These are phyloP conservation scores for Bucorvus abyssinicus DNA, from an alignment of 2,797 vertebrate species.

Conservation along the genomic window DNA sequence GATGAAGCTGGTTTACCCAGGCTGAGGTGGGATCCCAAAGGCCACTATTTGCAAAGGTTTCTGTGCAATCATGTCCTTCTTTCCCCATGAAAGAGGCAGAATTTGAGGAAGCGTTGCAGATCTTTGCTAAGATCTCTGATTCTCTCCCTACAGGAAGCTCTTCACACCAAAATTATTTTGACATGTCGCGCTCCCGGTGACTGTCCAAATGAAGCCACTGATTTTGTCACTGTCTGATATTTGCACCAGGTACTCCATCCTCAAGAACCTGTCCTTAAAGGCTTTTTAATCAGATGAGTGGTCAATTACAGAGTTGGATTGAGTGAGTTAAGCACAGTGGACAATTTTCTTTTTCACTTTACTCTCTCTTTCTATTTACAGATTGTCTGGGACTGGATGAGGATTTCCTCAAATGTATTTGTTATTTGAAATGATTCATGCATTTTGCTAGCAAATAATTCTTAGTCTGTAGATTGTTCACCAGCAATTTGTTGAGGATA, in stretches of 20 bases:
- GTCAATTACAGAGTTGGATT: constrained; percentile 13
- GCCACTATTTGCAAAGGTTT: not conserved
- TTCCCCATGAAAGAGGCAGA: not conserved
- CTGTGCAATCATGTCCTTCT: not conserved
- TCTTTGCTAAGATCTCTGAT: not conserved
- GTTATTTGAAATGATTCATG: constrained; percentile 53
- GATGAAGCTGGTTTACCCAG: not conserved
- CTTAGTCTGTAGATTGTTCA: constrained; percentile 26
- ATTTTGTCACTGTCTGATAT: constrained; percentile 5
- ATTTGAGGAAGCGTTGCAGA: not conserved
- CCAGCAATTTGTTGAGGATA: constrained; percentile 37
- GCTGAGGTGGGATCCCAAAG: not conserved
- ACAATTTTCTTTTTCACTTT: not conserved
- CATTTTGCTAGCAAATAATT: constrained; percentile 44
- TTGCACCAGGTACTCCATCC: not conserved
- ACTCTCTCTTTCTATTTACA: constrained; percentile 15
- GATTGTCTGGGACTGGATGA: constrained; percentile 23
- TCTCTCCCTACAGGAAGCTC: not conserved
- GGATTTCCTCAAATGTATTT: constrained; percentile 43
- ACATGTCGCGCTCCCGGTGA: not conserved
- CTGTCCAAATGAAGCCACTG: not conserved
- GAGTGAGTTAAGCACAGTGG: not conserved
- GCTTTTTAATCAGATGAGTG: constrained; percentile 39
- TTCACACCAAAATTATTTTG: not conserved
- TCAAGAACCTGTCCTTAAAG: not conserved